Evolutionary conservation across 1,140 invertebrate species (phyloP), one percentile per base, ranked within the genome.

Genomic region (Leptinotarsa lineolata): DNA sequence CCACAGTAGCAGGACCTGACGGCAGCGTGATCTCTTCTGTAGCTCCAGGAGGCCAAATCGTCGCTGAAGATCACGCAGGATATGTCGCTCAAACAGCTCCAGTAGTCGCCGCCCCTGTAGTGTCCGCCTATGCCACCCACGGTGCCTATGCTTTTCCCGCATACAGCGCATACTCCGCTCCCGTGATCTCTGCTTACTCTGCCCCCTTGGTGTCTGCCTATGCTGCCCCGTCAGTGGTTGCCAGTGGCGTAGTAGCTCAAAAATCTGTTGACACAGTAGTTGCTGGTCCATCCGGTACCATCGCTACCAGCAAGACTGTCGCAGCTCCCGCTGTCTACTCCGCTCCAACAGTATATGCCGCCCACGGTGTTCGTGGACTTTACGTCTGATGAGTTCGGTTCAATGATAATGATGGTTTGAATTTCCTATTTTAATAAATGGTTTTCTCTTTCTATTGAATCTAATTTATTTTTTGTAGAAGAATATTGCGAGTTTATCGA

Each of bases 1-100:
- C 75, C 16, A 77, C 71, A n/a, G 65, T 81, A 12, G 72, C 78
- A 13, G 80, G 80, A 24, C 77, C 80, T 15, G 80, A 81, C 54
- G 79, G 79, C 58, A 81, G 79, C 48, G 66, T 77, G 15, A 80
- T 81, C 73, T 74, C 74, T 5, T 75, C 80, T n/a, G 74, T 74
- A 15, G 71, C 74, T 21, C 78, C 76, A 20, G 80, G 74, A 58
- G 78, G 78, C 59, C 72, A 76, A 64, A 77, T 81, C 58, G 54
- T 81, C 13, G 67, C 76, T 15, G 78, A 80, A 24, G 72, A 76
- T 64, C 60, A 59, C 30, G 45, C 72, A 24, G 77, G 77, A 71
- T 75, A 74, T 44, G 71, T 78, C 13, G 74, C 70, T 13, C 60
- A 74, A 13, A 68, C 75, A 13, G 75, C 72, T 39, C 76, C 76